phyloP scores from a whole-genome alignment of 1,140 invertebrate species.

The Drosophila serrata region DNA sequence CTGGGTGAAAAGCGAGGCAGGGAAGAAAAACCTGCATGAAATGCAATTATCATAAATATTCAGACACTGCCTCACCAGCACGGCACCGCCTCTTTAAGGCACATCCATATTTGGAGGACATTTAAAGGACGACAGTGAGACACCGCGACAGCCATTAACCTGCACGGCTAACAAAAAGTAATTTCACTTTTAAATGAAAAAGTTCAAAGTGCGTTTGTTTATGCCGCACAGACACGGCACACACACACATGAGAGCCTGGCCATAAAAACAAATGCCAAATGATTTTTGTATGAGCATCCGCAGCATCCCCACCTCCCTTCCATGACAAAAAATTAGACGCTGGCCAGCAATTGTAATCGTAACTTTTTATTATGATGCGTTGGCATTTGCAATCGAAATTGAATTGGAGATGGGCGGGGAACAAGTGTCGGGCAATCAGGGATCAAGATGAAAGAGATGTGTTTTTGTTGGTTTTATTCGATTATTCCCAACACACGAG shows the following conservation, averaged over 20 bases:
- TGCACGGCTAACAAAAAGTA: constrained; percentile 66
- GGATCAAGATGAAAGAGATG: constrained; percentile 1
- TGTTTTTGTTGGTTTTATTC: constrained; percentile 36
- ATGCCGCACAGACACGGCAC: constrained; percentile 30
- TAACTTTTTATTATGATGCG: constrained; percentile 70
- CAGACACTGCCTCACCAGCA: constrained; percentile 39
- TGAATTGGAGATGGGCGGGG: constrained; percentile 23
- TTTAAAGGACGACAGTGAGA: constrained; percentile 68
- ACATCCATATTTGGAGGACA: constrained; percentile 71
- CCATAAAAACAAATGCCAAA: constrained; percentile 80
- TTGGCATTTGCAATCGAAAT: constrained; percentile 44
- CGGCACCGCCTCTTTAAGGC: constrained; percentile 17
- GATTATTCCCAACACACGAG: constrained; percentile 86
- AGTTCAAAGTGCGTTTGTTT: constrained; percentile 80
- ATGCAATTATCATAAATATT: constrained; percentile 83
- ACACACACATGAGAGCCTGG: constrained; percentile 51
- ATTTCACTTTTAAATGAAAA: constrained; percentile 83
- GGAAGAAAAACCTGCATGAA: constrained; percentile 68
- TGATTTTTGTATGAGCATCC: constrained; percentile 49
- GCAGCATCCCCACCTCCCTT: constrained; percentile 14
- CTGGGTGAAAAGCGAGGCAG: constrained; percentile 9
- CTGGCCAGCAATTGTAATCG: constrained; percentile 74
- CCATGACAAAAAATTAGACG: constrained; percentile 62
- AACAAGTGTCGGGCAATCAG: background rate
- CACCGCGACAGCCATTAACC: constrained; percentile 65